phyloP scores from a whole-genome alignment of 2,113 vertebrate species.

The Sebastes schlegelii region DNA sequence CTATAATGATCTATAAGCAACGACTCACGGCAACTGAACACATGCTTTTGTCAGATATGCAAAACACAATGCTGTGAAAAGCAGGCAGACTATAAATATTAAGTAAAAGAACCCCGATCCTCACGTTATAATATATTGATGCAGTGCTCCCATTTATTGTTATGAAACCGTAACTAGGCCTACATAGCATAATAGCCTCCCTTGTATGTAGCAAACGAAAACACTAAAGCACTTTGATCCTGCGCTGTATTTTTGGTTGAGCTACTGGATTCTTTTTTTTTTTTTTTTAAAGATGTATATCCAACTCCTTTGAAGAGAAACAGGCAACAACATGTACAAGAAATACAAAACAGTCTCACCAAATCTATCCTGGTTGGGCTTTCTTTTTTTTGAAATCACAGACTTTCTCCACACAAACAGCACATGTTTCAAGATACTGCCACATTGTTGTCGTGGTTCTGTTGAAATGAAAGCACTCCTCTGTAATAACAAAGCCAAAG shows the following conservation, averaged over 20 bases:
- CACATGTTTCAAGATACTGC: conserved; percentile 11
- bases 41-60: conserved; percentile 17
- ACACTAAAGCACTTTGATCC: conserved; percentile 62
- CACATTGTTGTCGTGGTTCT: conserved; percentile 10
- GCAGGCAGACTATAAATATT: conserved; percentile 23
- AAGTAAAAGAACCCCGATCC: neutral
- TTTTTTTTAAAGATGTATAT: conserved; percentile 14
- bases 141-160: conserved; percentile 37
- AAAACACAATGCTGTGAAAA: neutral
- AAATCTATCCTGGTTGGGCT: conserved; percentile 2
- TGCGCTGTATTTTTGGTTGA: conserved; percentile 27
- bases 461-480: neutral
- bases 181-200: conserved; percentile 15
- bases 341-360: conserved; percentile 34
- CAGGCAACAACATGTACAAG: conserved; percentile 53
- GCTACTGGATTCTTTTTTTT: conserved; percentile 40
- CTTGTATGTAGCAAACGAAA: conserved; percentile 30
- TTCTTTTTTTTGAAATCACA: neutral
- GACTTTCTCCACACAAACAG: conserved; percentile 2
- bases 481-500: conserved; percentile 29
- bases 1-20: neutral
- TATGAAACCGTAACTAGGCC: conserved; percentile 35
- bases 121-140: conserved; percentile 49
- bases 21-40: conserved; percentile 4
- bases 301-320: conserved; percentile 58